A percentile compares a stretch with the other conserved stretches of the same genome.
Evolutionary conservation across 2,888 invertebrate species (phyloP).

Genomic region (Drosophila pseudotalamancana): DNA sequence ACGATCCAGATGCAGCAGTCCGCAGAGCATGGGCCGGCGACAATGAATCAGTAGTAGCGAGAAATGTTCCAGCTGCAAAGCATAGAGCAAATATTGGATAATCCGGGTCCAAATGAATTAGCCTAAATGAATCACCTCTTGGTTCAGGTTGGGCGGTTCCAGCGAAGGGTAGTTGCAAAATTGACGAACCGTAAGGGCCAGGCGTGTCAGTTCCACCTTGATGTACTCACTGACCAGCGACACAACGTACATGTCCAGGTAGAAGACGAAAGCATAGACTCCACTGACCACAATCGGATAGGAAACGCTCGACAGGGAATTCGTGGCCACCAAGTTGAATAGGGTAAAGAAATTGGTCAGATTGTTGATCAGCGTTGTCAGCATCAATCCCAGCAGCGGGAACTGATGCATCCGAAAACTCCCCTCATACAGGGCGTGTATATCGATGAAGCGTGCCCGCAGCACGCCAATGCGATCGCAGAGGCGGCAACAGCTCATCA

Average conservation of each 20-base stretch:
- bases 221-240: slow-evolving; percentile 72
- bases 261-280: slow-evolving; percentile 70
- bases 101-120: background rate
- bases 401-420: slow-evolving; percentile 73
- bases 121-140: slow-evolving; percentile 60
- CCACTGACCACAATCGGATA: slow-evolving; percentile 59
- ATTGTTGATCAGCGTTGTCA: slow-evolving; percentile 75
- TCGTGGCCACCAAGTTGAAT: slow-evolving; percentile 69
- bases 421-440: slow-evolving; percentile 50
- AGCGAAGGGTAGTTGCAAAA: slow-evolving; percentile 50
- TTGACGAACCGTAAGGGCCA: slow-evolving; percentile 54
- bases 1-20: slow-evolving; percentile 69
- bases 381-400: slow-evolving; percentile 72
- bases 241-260: slow-evolving; percentile 73
- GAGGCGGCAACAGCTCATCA: slow-evolving; percentile 43
- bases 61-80: slow-evolving; percentile 70
- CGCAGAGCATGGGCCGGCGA: slow-evolving; percentile 66
- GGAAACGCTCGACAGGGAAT: slow-evolving; percentile 42
- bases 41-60: slow-evolving; percentile 53
- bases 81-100: background rate
- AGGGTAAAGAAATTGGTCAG: slow-evolving; percentile 74
- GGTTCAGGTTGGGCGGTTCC: slow-evolving; percentile 50
- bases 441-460: slow-evolving; percentile 39
- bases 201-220: slow-evolving; percentile 47
- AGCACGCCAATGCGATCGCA: slow-evolving; percentile 58